Percentiles rank a stretch among this genome's conserved stretches.
These are phyloP conservation scores for Urocolius indicus DNA, from an alignment of 2,113 vertebrate species.

Conservation along the genomic window DNA sequence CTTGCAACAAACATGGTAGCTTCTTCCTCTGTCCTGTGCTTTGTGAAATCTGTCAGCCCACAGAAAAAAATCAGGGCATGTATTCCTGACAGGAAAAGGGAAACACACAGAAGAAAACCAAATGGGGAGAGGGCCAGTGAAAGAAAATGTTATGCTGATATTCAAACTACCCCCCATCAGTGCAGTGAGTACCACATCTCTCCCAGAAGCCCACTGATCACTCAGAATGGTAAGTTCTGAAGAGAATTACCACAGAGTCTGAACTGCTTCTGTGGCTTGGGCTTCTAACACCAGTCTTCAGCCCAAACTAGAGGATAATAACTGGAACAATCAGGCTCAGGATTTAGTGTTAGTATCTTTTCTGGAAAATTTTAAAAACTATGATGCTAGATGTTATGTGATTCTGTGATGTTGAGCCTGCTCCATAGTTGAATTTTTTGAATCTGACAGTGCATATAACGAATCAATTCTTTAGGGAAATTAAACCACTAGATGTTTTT, in stretches of 20 bases:
- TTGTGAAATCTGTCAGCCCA: background rate
- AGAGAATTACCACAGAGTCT: background rate
- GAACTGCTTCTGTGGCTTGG: background rate
- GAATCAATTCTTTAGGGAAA: background rate
- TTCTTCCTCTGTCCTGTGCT: background rate
- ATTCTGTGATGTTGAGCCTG: no score
- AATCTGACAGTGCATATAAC: background rate
- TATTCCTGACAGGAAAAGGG: background rate
- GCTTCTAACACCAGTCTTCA: background rate
- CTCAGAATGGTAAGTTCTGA: background rate
- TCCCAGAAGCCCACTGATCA: background rate
- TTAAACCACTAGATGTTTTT: background rate
- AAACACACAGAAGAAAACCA: background rate
- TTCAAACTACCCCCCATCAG: background rate
- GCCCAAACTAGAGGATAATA: background rate
- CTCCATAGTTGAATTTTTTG: no score
- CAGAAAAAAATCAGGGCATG: background rate
- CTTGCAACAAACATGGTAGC: background rate
- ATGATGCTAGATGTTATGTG: no score
- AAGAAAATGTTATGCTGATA: background rate
- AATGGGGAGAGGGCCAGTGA: background rate
- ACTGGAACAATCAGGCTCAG: background rate
- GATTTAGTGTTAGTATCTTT: background rate
- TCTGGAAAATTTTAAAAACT: background rate
- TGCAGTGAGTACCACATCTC: fast-evolving